Evolutionary conservation across 1,140 invertebrate species (phyloP).

Genomic region (Acromyrmex heyeri): DNA sequence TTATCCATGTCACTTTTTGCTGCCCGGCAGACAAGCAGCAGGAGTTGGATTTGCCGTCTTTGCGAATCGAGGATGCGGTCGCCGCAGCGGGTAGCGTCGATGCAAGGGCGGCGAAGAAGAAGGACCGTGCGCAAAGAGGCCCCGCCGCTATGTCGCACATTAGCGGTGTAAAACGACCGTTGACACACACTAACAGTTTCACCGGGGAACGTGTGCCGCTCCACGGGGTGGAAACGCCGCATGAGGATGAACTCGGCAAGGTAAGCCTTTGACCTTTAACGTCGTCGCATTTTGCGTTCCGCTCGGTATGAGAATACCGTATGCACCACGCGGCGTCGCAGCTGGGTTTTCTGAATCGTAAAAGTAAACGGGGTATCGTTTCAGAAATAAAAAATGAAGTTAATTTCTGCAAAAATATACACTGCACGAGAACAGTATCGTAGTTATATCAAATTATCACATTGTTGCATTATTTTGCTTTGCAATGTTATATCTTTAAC

Average conservation of each 20-base stretch:
- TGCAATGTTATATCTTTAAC: neutral
- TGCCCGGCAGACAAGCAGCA: slow-evolving; percentile 95
- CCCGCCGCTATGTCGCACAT: slow-evolving; percentile 95
- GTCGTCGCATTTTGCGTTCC: too few species aligned
- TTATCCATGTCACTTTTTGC: neutral
- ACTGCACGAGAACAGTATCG: neutral
- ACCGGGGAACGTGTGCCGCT: slow-evolving; percentile 95
- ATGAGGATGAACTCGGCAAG: slow-evolving; percentile 95
- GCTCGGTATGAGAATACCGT: too few species aligned
- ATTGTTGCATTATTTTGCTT: neutral
- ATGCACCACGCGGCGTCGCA: neutral
- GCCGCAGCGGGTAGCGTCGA: slow-evolving; percentile 86
- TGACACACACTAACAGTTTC: slow-evolving; percentile 96
- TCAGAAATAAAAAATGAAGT: neutral
- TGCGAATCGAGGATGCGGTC: slow-evolving; percentile 92
- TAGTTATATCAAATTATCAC: neutral
- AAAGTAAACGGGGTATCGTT: neutral
- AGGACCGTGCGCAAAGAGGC: slow-evolving; percentile 89
- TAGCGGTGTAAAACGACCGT: slow-evolving; percentile 94
- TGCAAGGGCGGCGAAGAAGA: slow-evolving; percentile 87
- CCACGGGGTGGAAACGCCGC: slow-evolving; percentile 96
- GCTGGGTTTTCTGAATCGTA: neutral
- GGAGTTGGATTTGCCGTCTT: slow-evolving; percentile 96
- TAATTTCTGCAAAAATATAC: slow-evolving; percentile 6
- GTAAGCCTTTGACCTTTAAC: slow-evolving; percentile 83